Evolutionary conservation across 2,113 vertebrate species (phyloP).

Genomic region (Irena cyanogastra): DNA sequence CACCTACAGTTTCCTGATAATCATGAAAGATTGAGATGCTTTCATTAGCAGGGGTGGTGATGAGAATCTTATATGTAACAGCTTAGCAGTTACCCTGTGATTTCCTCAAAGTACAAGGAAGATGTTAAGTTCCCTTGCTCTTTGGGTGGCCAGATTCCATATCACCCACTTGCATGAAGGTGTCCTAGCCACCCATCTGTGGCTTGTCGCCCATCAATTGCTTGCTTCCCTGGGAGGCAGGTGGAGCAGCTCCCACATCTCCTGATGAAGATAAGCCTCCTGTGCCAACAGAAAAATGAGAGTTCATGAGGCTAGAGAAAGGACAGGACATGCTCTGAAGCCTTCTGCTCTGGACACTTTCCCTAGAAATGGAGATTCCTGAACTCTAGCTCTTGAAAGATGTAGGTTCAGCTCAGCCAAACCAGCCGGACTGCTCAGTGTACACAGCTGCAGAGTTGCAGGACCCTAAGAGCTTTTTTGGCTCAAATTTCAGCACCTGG

Average conservation of each 20-base stretch:
- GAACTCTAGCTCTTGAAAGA: not conserved
- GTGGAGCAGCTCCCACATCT: not conserved
- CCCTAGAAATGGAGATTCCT: not conserved
- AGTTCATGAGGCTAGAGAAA: not conserved
- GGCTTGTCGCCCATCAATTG: not conserved
- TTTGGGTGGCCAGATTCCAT: not conserved
- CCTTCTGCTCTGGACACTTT: not conserved
- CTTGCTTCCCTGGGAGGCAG: not conserved
- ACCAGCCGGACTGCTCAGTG: not conserved
- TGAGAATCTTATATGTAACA: not conserved
- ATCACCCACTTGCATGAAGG: not conserved
- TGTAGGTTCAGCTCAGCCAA: not conserved
- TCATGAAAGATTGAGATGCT: not conserved
- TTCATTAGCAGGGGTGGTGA: not conserved
- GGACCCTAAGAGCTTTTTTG: not conserved
- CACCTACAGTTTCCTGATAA: not conserved
- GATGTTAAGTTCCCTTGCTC: not conserved
- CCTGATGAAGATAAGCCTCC: not conserved
- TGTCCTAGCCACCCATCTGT: not conserved
- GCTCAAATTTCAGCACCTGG: not conserved
- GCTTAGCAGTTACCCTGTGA: not conserved
- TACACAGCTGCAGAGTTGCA: slow-evolving; percentile 26
- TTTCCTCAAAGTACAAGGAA: not conserved
- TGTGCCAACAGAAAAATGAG: not conserved
- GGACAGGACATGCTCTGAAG: not conserved